These are phyloP conservation scores for Scarus forsteni DNA, from an alignment of 2,797 vertebrate species.

Conservation along the genomic window DNA sequence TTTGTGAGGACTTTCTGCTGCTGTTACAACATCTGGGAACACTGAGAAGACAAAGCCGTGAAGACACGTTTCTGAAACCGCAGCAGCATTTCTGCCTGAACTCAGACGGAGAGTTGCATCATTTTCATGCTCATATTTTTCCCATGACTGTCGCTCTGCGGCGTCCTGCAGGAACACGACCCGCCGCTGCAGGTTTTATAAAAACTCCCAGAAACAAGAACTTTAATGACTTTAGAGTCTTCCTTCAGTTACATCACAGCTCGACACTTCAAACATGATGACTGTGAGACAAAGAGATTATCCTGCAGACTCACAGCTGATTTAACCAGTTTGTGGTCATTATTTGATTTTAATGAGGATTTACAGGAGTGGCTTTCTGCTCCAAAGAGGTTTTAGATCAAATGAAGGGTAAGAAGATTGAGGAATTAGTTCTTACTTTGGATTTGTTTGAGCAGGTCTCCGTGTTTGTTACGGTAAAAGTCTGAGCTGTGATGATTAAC, in stretches of 20 bases:
- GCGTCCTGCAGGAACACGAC: slow-evolving; percentile 24
- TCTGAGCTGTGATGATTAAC: neutral
- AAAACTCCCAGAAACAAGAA: slow-evolving; percentile 7
- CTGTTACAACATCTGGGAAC: too few relatives aligned
- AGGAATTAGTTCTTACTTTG: neutral
- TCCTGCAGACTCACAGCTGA: neutral
- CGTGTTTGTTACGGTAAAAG: neutral
- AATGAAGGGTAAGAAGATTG: neutral
- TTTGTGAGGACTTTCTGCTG: too few relatives aligned
- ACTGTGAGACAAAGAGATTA: neutral
- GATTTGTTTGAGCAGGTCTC: neutral
- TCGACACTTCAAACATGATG: neutral
- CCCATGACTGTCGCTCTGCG: neutral
- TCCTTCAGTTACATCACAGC: too few relatives aligned
- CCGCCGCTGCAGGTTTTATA: neutral
- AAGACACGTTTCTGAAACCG: neutral
- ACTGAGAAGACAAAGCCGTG: too few relatives aligned
- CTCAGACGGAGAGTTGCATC: slow-evolving; percentile 7
- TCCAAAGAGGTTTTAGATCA: neutral
- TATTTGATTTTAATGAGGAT: neutral
- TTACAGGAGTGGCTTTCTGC: slow-evolving; percentile 1
- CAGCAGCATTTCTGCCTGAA: neutral
- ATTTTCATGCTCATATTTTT: neutral
- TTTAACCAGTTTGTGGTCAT: neutral
- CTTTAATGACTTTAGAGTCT: neutral